These are phyloP conservation scores for Apocrypta bakeri DNA, from an alignment of 1,140 invertebrate genomes.

Conservation along the genomic window DNA sequence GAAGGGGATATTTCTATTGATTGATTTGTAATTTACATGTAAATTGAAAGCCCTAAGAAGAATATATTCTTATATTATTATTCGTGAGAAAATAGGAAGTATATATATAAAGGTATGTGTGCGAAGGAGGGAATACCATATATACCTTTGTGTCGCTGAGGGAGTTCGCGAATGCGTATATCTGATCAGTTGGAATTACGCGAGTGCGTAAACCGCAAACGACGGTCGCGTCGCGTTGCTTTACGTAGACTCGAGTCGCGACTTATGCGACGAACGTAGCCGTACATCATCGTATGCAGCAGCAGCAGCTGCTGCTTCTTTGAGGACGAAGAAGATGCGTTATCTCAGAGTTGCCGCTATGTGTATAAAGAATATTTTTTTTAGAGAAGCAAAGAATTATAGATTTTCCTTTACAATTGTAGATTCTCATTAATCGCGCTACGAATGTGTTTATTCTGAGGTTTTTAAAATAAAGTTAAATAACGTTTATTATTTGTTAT, in stretches of 20 bases:
- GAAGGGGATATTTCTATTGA: neutral
- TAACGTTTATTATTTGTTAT: too few species aligned
- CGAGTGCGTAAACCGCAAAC: slow-evolving; percentile 12
- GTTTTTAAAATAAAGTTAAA: too few species aligned
- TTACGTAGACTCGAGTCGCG: slow-evolving; percentile 6
- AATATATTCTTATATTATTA: neutral
- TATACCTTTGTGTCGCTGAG: neutral
- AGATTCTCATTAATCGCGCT: too few species aligned
- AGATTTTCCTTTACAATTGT: too few species aligned
- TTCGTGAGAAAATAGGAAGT: too few species aligned
- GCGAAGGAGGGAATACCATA: too few species aligned
- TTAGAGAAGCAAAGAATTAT: too few species aligned
- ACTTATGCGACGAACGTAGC: slow-evolving; percentile 43
- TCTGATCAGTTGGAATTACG: slow-evolving; percentile 34
- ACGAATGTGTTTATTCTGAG: too few species aligned
- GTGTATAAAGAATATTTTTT: too few species aligned
- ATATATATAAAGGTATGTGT: too few species aligned
- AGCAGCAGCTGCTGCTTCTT: slow-evolving; percentile 12
- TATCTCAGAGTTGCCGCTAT: neutral
- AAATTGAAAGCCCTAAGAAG: too few species aligned
- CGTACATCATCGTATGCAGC: slow-evolving; percentile 39
- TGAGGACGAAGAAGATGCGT: slow-evolving; percentile 14
- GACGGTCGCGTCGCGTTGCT: neutral
- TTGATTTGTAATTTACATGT: neutral
- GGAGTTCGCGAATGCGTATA: slow-evolving; percentile 16